Evolutionary conservation across 2,888 invertebrate genomes (phyloP).

Genomic region (Harpalus rubripes): DNA sequence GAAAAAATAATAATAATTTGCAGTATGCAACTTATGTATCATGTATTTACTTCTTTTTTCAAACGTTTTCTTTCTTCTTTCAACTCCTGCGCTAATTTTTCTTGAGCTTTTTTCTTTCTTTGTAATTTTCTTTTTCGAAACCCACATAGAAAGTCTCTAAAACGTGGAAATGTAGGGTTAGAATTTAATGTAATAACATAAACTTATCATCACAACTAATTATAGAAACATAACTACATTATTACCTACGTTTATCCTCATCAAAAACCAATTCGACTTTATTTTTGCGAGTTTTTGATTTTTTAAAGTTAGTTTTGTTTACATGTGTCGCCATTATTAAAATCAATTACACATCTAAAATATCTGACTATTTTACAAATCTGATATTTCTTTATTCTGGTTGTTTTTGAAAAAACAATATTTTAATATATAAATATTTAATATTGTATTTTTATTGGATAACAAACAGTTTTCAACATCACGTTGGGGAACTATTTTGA

Average conservation of each 20-base stretch:
- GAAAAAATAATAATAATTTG: constrained; percentile 26
- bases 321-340: constrained; percentile 43
- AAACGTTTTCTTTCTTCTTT: constrained; percentile 89
- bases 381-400: not conserved
- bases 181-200: constrained; percentile 7
- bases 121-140: constrained; percentile 90
- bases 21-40: not conserved
- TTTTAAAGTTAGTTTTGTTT: constrained; percentile 68
- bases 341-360: constrained; percentile 65
- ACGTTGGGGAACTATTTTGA: constrained; percentile 24
- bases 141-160: constrained; percentile 88
- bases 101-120: constrained; percentile 86
- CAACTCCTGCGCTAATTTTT: constrained; percentile 84
- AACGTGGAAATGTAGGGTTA: constrained; percentile 71
- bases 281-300: constrained; percentile 77
- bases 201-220: not conserved
- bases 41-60: constrained; percentile 82
- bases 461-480: not conserved
- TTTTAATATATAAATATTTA: constrained; percentile 12
- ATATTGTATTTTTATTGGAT: not conserved
- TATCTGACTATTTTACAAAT: constrained; percentile 1
- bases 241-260: constrained; percentile 81
- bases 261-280: constrained; percentile 81
- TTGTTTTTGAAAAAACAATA: not conserved
- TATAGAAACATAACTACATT: not conserved